Base-by-base conservation (phyloP, 2,113 vertebrate genomes). In the Phycodurus eques region DNA sequence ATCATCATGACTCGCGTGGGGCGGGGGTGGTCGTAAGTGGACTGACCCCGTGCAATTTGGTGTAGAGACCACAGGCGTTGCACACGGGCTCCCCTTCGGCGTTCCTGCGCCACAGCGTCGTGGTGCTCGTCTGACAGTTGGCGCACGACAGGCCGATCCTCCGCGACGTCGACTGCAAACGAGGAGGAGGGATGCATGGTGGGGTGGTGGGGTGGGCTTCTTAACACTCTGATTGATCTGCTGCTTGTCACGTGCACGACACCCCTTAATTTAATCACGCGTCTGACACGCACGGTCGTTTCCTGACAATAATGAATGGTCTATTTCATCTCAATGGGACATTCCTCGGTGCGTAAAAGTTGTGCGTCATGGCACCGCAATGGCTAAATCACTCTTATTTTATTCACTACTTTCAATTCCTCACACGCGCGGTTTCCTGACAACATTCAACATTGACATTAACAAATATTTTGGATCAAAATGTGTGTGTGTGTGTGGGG, bases 51-150 rank as follows among this genome's bases (percentile, higher is more conserved):
- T 99, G 98, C 76, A 99, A 88, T 85, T 99, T 99, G 76, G 98
- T 99, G 92, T 99, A 99, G 78, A 99, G 95, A 20, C 98, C 98
- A 0, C 98, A 99, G 1, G 98, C 98, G 1, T 99, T 99, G 86
- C 98, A 99, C 87, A 99, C 98, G 0, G 97, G 98, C 82, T 99
- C 98, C 0, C 98, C 98, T 83, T 99, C 98, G 0, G 97, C 95
- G 1, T 99, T 99, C 76, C 98, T 94, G 85, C 98, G 96, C 98
- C 98, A 99, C 85, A 99, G 81, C 35, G 98, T 99, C 70, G 98
- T 99, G 51, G 97, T 99, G 64, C 96, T 95, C 69, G 98, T 99
- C 79, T 98, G 97, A 88, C 98, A 99, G 82, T 98, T 99, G 53
- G 98, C 97, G 88, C 98, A 99, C 68, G 96, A 97, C 82, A 99